These are phyloP conservation scores for Pelodiscus sinensis DNA, from an alignment of 2,113 vertebrate genomes.

Conservation along the genomic window DNA sequence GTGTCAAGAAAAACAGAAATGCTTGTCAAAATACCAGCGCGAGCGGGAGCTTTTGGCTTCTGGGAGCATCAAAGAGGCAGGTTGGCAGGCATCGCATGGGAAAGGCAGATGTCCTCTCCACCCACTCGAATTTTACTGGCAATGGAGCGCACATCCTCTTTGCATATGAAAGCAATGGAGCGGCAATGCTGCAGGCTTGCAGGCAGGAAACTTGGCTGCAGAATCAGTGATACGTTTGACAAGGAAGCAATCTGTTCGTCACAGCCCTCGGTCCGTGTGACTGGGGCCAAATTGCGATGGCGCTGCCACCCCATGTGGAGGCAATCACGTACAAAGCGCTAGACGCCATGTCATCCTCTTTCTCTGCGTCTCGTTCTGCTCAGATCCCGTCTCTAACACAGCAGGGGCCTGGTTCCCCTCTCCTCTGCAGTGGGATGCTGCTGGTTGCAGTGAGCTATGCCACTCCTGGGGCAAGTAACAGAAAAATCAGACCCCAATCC, in stretches of 20 bases:
- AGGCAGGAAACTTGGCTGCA: slow-evolving; percentile 73
- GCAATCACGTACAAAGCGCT: slow-evolving; percentile 70
- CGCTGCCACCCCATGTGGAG: slow-evolving; percentile 69
- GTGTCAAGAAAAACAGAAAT: slow-evolving; percentile 73
- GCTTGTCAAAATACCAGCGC: slow-evolving; percentile 73
- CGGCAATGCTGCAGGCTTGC: slow-evolving; percentile 63
- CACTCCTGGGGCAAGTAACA: slow-evolving; percentile 8
- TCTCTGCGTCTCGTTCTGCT: slow-evolving; percentile 4
- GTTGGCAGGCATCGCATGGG: slow-evolving; percentile 67
- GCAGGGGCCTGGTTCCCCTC: slow-evolving; percentile 48
- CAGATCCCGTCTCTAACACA: slow-evolving; percentile 9
- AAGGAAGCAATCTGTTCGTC: slow-evolving; percentile 73
- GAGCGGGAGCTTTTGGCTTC: slow-evolving; percentile 54
- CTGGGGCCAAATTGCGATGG: slow-evolving; percentile 68
- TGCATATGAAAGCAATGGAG: slow-evolving; percentile 71
- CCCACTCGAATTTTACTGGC: slow-evolving; percentile 75
- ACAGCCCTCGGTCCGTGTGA: slow-evolving; percentile 58
- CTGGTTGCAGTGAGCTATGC: not conserved
- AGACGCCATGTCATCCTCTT: slow-evolving; percentile 71
- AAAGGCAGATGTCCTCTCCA: slow-evolving; percentile 76
- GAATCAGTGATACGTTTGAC: slow-evolving; percentile 73
- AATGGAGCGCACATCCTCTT: slow-evolving; percentile 72
- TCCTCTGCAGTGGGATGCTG: not conserved
- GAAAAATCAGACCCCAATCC: not conserved
- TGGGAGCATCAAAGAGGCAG: slow-evolving; percentile 67